Evolutionary conservation across 2,888 invertebrate species (phyloP), one percentile per base, ranked within the genome.

Genomic region (Brachyptera putata): DNA sequence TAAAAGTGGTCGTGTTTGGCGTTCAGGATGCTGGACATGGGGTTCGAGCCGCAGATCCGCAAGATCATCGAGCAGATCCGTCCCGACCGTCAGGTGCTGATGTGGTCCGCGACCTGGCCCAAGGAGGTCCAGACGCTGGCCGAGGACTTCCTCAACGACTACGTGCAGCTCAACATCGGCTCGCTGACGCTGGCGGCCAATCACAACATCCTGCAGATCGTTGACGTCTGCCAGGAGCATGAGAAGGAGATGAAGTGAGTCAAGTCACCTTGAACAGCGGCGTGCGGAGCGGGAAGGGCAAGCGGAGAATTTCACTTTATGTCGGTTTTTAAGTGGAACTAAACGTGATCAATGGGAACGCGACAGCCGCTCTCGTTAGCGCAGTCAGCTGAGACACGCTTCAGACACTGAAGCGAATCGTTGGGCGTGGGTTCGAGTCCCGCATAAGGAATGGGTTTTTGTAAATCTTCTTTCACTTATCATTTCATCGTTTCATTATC

Each of bases 51-150:
- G 3, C 96, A 96, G 73, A 95, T 96, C 68, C 84, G 95, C 46
- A 95, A 95, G 74, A 94, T 96, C 64, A 90, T 96, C 68, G 91
- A 93, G 74, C 95, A 95, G 73, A 92, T 96, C 69, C 83, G 95
- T 24, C 53, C 53, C 36, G 53, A 53, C 36, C 14, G 53, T 1
- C 53, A 50, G 18, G 93, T 93, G 0, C 80, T 98, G 39, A 99
- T 99, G 99, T 99, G 97, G 95, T 96, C 96, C 37, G 99, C 99
- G 0, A 99, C 99, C 0, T 99, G 99, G 99, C 99, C 99, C 0
- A 96, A 95, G 71, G 99, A 99, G 78, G 98, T 99, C 1, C 85
- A 91, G 67, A 87, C 88, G 67, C 77, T 99, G 61, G 99, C 99
- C 0, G 91, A 95, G 70, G 98, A 99, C 74, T 99, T 98, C 76